Evolutionary conservation across 2,113 vertebrate genomes (phyloP).

Genomic region (Butorides virescens): DNA sequence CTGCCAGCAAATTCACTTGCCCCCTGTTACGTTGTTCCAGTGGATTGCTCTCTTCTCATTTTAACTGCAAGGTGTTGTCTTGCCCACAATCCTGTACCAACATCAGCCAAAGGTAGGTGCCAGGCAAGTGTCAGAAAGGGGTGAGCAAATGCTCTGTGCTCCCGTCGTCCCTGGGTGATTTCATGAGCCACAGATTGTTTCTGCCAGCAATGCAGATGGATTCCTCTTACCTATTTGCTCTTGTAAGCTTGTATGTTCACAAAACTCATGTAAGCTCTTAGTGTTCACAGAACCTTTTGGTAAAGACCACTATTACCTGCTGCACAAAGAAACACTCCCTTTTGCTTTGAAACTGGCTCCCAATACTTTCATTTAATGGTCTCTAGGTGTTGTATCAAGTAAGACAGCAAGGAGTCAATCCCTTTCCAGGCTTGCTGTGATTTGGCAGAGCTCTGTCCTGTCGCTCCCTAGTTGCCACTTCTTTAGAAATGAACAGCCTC

Average conservation of each 20-base stretch:
- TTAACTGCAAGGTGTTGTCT: neutral
- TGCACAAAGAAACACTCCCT: neutral
- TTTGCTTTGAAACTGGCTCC: neutral
- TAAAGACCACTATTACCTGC: neutral
- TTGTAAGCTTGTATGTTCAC: neutral
- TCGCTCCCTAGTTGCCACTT: neutral
- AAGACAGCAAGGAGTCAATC: neutral
- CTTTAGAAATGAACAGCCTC: neutral
- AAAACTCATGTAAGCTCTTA: neutral
- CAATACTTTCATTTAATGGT: neutral
- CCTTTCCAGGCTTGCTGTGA: neutral
- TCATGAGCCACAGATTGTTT: neutral
- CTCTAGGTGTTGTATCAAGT: neutral
- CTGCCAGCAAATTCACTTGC: neutral
- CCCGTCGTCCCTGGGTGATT: neutral
- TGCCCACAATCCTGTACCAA: neutral
- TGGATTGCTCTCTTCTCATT: neutral
- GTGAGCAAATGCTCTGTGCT: neutral
- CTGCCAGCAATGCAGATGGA: neutral
- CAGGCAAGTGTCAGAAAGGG: neutral
- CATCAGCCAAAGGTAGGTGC: neutral
- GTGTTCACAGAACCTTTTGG: neutral
- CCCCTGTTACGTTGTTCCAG: neutral
- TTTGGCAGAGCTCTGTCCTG: neutral
- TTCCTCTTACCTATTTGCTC: neutral